Evolutionary conservation across 2,797 vertebrate genomes (phyloP).

Genomic region (Sebastes baramenuke): DNA sequence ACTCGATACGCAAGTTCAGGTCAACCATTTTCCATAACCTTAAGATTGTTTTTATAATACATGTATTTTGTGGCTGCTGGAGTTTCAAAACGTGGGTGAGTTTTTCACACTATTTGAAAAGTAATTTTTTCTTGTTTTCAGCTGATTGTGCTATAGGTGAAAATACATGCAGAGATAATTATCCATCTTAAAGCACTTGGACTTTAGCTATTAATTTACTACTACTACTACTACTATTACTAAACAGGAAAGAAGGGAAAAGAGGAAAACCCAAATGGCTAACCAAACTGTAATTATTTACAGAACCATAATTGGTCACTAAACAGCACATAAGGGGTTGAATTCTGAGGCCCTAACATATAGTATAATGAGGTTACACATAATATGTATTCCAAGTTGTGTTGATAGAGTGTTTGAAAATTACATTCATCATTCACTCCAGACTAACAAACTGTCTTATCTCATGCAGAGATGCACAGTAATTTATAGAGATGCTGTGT

Average conservation of each 20-base stretch:
- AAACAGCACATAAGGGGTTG: not conserved
- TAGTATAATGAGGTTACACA: not conserved
- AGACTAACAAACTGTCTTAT: not conserved
- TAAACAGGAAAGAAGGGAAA: not conserved
- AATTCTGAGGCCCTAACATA: not conserved
- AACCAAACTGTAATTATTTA: not conserved
- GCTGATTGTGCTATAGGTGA: not conserved
- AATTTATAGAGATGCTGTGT: not conserved
- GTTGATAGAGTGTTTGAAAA: not conserved
- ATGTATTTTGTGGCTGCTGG: constrained; percentile 1
- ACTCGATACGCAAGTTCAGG: constrained; percentile 41
- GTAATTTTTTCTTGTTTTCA: not conserved
- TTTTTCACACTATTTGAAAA: constrained; percentile 9
- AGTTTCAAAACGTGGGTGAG: not conserved
- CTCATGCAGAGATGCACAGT: not conserved
- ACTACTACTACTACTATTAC: not conserved
- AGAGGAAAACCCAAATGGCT: not conserved
- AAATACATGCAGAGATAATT: not conserved
- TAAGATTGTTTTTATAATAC: constrained; percentile 4
- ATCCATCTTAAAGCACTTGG: not conserved
- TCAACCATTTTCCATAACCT: constrained; percentile 34
- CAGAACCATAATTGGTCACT: not conserved
- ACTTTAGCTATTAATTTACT: not conserved
- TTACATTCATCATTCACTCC: not conserved
- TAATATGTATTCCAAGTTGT: not conserved